Base-by-base conservation (phyloP, 2,797 vertebrate species). In the Lepus townsendii region DNA sequence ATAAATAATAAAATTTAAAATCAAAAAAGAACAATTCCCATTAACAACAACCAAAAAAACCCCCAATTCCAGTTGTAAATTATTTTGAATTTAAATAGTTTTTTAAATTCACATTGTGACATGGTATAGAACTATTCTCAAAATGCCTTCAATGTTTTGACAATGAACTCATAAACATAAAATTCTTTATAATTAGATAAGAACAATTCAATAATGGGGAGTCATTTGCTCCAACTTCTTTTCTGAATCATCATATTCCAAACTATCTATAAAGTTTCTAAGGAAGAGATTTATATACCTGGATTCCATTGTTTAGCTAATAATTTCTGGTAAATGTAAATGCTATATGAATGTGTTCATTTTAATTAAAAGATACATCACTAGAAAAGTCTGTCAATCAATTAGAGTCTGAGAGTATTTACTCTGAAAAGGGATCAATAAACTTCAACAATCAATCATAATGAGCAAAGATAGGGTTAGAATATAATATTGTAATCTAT, bases 51-150 rank as follows among this genome's bases (percentile, higher is more conserved):
- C 42, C 42, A 47, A 47, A 47, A 42, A 42, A 47, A 47, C 65
- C 68, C 8, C 17, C 68, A 80, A 96, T 83, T 95, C 63, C 17
- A 71, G 82, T 32, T 88, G 10, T 54, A 86, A 93, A 69, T 92
- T 73, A 92, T 83, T 91, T 93, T 86, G 65, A 12, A 73, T 90
- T 92, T 88, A 90, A 82, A 63, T 6, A 35, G 69, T 93, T 95
- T 88, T 93, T 62, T 32, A 90, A 80, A 88, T 94, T 79, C 22
- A 88, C n/a, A 86, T 38, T 79, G 68, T 93, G 50, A 84, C 35
- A 80, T 62, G 7, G n/a, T 69, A 82, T 87, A 84, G 9, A 79
- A 69, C 62, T 84, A 57, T 1, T 84, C 93, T 87, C 50, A 52
- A 69, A 88, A 88, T 79, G 6, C 4, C 14, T 80, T 95, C 26